A percentile compares a stretch with the other conserved stretches of the same genome.
Evolutionary conservation across 2,797 vertebrate genomes (phyloP).

Genomic region (Cryptoblepharus egeriae): DNA sequence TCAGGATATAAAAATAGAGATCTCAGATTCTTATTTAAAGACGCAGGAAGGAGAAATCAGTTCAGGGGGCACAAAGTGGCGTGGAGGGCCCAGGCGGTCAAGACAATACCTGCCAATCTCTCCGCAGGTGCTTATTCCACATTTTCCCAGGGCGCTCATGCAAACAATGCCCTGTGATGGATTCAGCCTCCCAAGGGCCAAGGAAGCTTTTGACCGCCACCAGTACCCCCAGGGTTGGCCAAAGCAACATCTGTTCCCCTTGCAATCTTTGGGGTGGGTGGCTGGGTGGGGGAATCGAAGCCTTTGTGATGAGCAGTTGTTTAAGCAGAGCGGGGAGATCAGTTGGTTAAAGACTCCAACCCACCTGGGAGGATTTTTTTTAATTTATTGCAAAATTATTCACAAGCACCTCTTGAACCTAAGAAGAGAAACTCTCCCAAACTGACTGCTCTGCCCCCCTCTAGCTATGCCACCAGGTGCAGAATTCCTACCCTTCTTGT

Average conservation of each 20-base stretch:
- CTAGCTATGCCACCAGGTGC: too few relatives aligned
- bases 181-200: background rate
- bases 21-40: too few relatives aligned
- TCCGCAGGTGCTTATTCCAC: background rate
- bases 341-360: background rate
- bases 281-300: background rate
- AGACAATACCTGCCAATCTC: background rate
- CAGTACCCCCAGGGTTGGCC: background rate
- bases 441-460: too few relatives aligned
- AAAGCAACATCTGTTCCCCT: conserved; percentile 10
- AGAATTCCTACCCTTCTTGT: too few relatives aligned
- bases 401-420: too few relatives aligned
- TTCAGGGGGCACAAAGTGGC: too few relatives aligned
- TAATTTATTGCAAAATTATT: background rate
- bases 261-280: background rate
- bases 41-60: too few relatives aligned
- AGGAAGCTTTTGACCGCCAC: background rate
- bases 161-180: background rate
- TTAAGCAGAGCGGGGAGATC: conserved; percentile 16
- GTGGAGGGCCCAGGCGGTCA: too few relatives aligned
- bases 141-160: background rate
- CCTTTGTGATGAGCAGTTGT: background rate
- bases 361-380: conserved; percentile 2
- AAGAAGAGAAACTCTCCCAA: too few relatives aligned
- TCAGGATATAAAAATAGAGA: background rate